Conservation (phyloP, 1,140 invertebrate genomes). For the Drosophila kurseongensis region DNA sequence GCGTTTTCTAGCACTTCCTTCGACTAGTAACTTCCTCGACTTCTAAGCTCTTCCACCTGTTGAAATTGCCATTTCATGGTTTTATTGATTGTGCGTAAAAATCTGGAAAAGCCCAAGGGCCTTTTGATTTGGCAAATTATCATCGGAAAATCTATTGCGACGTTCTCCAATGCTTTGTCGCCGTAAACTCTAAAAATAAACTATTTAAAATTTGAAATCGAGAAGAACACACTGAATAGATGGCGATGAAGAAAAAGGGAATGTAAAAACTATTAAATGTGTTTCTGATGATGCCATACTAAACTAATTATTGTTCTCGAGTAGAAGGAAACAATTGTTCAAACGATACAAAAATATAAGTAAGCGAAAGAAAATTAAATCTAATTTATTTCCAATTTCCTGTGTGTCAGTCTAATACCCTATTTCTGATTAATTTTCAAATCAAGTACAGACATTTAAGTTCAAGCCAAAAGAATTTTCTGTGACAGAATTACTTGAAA, state of each 20-base stretch:
- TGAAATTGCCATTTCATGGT: slow-evolving; percentile 39
- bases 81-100: slow-evolving; percentile 61
- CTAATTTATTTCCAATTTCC: too few species aligned
- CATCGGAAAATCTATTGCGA: neutral
- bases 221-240: slow-evolving; percentile 15
- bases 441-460: too few species aligned
- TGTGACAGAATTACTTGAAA: neutral
- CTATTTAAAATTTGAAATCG: slow-evolving; percentile 29
- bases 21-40: neutral
- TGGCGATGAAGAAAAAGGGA: neutral
- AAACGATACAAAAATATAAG: too few species aligned
- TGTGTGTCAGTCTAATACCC: too few species aligned
- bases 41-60: slow-evolving; percentile 39
- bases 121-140: slow-evolving; percentile 8
- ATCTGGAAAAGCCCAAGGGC: slow-evolving; percentile 9
- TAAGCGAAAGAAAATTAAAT: too few species aligned
- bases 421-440: too few species aligned
- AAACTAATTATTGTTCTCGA: too few species aligned
- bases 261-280: too few species aligned
- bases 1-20: slow-evolving; percentile 40
- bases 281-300: too few species aligned
- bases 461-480: too few species aligned
- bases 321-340: too few species aligned
- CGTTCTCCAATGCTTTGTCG: slow-evolving; percentile 12
- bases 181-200: slow-evolving; percentile 51